Evolutionary conservation across 2,797 vertebrate species (phyloP).

Genomic region (Characodon lateralis): DNA sequence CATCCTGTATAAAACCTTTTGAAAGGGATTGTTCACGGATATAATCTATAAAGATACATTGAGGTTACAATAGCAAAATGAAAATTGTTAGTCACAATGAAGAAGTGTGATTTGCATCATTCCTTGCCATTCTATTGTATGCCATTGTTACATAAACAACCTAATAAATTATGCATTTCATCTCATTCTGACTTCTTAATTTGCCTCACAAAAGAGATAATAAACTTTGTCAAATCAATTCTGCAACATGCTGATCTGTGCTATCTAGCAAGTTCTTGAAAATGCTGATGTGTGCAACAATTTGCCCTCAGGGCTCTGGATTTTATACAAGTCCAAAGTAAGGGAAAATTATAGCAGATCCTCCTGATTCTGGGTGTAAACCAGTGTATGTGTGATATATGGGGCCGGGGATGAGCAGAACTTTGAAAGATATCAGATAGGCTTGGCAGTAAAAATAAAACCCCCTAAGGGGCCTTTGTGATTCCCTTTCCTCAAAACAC

Average conservation of each 20-base stretch:
- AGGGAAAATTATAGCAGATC: conserved; percentile 61
- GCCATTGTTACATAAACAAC: conserved; percentile 10
- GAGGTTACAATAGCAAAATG: background rate
- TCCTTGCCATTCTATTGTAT: conserved; percentile 5
- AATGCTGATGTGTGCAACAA: conserved; percentile 75
- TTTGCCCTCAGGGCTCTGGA: conserved; percentile 59
- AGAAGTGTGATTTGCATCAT: conserved; percentile 3
- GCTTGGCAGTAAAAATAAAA: conserved; percentile 67
- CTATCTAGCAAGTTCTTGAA: conserved; percentile 72
- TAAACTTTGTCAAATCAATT: conserved; percentile 68
- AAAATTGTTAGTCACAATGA: background rate
- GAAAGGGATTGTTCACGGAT: background rate
- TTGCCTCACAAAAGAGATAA: conserved; percentile 58
- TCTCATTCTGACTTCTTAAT: conserved; percentile 34
- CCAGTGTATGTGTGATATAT: conserved; percentile 56
- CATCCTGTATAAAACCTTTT: no score
- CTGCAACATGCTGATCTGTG: conserved; percentile 73
- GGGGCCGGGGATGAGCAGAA: conserved; percentile 60
- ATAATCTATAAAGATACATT: background rate
- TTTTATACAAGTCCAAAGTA: conserved; percentile 63
- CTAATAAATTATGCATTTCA: conserved; percentile 37
- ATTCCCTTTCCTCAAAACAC: conserved; percentile 52
- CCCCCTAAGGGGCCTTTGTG: conserved; percentile 63
- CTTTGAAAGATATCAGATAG: conserved; percentile 74
- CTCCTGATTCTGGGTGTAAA: conserved; percentile 48